Base-by-base conservation (phyloP, 2,888 invertebrate genomes). In the Polyommatus icarus region DNA sequence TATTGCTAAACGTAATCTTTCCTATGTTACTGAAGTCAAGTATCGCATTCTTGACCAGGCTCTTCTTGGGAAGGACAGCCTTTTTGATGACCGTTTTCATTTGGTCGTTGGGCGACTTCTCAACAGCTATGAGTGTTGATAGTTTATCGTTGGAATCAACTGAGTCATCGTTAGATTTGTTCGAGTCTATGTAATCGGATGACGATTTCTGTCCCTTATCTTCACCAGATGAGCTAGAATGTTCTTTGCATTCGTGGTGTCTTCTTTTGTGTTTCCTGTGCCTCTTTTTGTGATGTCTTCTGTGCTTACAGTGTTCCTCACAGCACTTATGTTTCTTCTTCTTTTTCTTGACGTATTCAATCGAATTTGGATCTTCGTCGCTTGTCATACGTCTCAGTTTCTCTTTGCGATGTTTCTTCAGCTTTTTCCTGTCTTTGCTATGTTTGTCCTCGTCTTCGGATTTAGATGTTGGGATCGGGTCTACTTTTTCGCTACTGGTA, bases 201-300 rank as follows among this genome's bases (percentile, higher is more conserved):
- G 90, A 90, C 3, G 91, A 90, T 78, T 91, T 92, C 54, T 85
- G 88, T 82, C 86, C 87, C 71, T 94, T 92, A 82, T 95, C 95
- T 72, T 95, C 94, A 10, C 92, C 92, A 0, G 94, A 94, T 7
- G 94, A 94, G 79, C 95, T 92, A 1, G 93, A 93, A 72, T 89
- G 93, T 78, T 94, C 94, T 84, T 93, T 94, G 82, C 90, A 88
- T 78, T 88, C 88, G 0, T 96, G 95, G 89, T 97, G 96, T 86
- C 96, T 95, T 85, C 96, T 97, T 87, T 96, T 96, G 84, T 97
- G 97, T 89, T 97, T 97, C 82, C 96, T 95, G 84, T 97, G 97
- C 80, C 95, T 96, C 86, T 97, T 97, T 88, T 97, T 97, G 83
- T 97, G 97, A 84, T 97, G 97, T 79, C 95, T 95, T 79, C 96